Percentiles rank a stretch among this genome's conserved stretches.
Evolutionary conservation across 2,888 invertebrate species (phyloP).

Genomic region (Netelia fuscicornis): DNA sequence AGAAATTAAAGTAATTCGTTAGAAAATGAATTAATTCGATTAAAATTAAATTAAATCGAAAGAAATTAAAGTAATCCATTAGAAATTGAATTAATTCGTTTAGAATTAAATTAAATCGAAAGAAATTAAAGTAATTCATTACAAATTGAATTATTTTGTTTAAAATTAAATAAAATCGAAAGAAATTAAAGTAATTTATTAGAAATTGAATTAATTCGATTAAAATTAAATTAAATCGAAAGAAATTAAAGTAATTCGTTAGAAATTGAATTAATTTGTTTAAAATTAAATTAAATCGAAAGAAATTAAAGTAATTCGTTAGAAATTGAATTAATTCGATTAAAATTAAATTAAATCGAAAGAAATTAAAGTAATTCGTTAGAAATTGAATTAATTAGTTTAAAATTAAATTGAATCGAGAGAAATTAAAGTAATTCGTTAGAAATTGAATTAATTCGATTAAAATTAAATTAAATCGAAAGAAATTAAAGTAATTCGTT

Average conservation of each 20-base stretch:
- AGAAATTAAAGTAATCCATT: not conserved
- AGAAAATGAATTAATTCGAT: not conserved
- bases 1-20: conserved; percentile 6
- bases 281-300: not conserved
- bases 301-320: not conserved
- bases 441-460: not conserved
- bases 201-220: not conserved
- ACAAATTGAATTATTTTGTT: not conserved
- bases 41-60: not conserved
- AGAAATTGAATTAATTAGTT: not conserved
- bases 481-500: not conserved
- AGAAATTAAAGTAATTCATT: not conserved
- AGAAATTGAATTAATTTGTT: not conserved
- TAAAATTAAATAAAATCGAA: conserved; percentile 2
- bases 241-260: no score
- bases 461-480: not conserved
- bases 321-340: not conserved
- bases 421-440: not conserved
- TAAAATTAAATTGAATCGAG: conserved; percentile 1
- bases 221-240: not conserved
- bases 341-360: not conserved
- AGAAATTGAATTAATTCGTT: not conserved
- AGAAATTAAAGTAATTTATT: conserved; percentile 4
- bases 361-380: not conserved
- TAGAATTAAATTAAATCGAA: not conserved